Conservation (phyloP, 2,888 invertebrate genomes). For the Agonopterix heracliana region DNA sequence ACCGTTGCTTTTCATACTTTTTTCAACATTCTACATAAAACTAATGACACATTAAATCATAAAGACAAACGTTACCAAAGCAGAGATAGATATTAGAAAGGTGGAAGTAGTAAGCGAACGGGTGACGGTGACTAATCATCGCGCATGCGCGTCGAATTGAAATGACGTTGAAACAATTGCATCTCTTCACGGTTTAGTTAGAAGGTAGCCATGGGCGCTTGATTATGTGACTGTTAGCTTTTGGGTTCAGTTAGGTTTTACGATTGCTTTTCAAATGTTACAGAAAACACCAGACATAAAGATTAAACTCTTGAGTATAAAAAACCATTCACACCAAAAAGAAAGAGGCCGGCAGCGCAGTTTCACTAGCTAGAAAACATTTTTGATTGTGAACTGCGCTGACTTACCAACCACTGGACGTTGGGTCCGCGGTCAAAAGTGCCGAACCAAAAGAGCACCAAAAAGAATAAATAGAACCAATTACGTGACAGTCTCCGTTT, state of each 20-base stretch:
- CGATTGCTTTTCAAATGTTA: not conserved
- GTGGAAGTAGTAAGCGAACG: constrained; percentile 39
- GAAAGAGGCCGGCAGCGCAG: no score
- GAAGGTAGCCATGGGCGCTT: constrained; percentile 47
- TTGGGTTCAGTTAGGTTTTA: constrained; percentile 13
- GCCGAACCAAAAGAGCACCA: no score
- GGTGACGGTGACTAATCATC: constrained; percentile 60
- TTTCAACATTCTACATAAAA: not conserved
- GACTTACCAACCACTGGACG: no score
- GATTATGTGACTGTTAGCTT: constrained; percentile 19
- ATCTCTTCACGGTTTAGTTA: constrained; percentile 39
- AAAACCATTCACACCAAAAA: no score
- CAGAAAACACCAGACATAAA: not conserved
- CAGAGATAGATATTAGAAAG: constrained; percentile 54
- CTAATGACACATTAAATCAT: not conserved
- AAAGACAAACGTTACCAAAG: not conserved
- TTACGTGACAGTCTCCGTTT: no score
- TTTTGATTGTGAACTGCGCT: no score
- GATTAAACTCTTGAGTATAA: no score
- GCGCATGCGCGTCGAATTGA: constrained; percentile 62
- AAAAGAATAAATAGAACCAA: no score
- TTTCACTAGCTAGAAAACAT: no score
- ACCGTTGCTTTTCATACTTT: no score
- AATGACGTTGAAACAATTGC: constrained; percentile 60
- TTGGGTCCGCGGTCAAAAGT: no score